A percentile compares a stretch with the other conserved stretches of the same genome.
Evolutionary conservation across 2,797 vertebrate species (phyloP).

Genomic region (Thunnus albacares): DNA sequence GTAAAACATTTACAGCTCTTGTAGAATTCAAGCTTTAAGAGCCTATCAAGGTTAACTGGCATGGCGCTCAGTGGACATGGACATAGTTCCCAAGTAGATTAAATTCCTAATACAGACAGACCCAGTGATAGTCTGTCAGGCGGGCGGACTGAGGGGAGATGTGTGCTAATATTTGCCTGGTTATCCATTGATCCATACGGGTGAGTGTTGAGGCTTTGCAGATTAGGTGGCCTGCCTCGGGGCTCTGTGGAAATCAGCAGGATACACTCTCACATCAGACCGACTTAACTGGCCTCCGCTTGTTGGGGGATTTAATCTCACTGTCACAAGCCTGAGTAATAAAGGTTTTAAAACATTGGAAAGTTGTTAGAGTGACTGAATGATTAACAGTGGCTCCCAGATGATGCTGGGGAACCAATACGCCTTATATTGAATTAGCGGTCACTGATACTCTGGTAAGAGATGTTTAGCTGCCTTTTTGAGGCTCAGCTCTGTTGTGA

Average conservation of each 20-base stretch:
- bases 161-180: slow-evolving; percentile 77
- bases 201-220: slow-evolving; percentile 73
- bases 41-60: slow-evolving; percentile 45
- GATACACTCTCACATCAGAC: slow-evolving; percentile 61
- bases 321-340: slow-evolving; percentile 35
- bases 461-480: slow-evolving; percentile 25
- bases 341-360: slow-evolving; percentile 59
- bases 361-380: slow-evolving; percentile 47
- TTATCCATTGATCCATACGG: slow-evolving; percentile 77
- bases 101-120: slow-evolving; percentile 37
- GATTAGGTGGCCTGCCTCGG: slow-evolving; percentile 71
- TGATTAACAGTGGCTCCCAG: slow-evolving; percentile 51
- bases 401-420: slow-evolving; percentile 30
- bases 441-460: neutral
- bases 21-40: slow-evolving; percentile 32
- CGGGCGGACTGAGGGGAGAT: slow-evolving; percentile 45
- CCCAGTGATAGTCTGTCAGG: slow-evolving; percentile 50
- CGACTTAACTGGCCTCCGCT: slow-evolving; percentile 53
- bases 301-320: slow-evolving; percentile 47
- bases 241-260: slow-evolving; percentile 66
- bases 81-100: slow-evolving; percentile 58
- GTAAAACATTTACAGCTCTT: slow-evolving; percentile 46
- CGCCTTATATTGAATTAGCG: slow-evolving; percentile 44
- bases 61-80: slow-evolving; percentile 37
- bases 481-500: slow-evolving; percentile 28